Base-by-base conservation (phyloP, 2,797 vertebrate genomes). In the Amniataba percoides region DNA sequence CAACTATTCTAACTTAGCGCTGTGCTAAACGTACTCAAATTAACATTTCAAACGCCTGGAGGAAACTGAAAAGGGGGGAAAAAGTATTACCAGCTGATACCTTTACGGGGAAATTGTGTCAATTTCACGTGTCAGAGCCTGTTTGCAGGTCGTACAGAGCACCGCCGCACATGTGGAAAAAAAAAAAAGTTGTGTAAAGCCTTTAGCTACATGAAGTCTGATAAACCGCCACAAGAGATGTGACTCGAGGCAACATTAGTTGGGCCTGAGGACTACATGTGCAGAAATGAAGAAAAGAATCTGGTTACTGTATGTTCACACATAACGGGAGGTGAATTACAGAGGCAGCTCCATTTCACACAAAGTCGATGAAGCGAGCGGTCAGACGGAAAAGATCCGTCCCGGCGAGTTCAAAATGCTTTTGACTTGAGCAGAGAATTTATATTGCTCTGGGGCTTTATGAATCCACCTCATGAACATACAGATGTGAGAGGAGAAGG, bases 231-330 rank as follows among this genome's bases (percentile, higher is more conserved):
- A 56, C 40, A 16, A 45, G 65, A 34, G 18, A 45, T 3, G 18
- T 45, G 34, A 42, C 51, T 53, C 19, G 25, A 53, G 49, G 36
- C 39, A 55, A 55, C 12, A 16, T 55, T 23, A 14, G 15, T 55
- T 51, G n/a, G n/a, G 31, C 62, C 31, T 64, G 62, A 49, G 39
- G 46, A 51, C 46, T 39, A 65, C 31, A 39, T 23, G 27, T 16
- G 7, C 21, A 7, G 15, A 23, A 23, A 23, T 25, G 14, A 48
- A 52, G 14, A 31, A 40, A 36, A 23, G 10, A 53, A 42, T 42
- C n/a, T 18, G 15, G 1, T 12, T 18, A 5, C 1, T 27, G 23
- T 16, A 27, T 42, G 36, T 19, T 67, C 36, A 39, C 15, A 53
- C 3, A 9, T 23, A 57, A 57, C 10, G 11, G 23, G 13, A 16